phyloP scores from a whole-genome alignment of 2,113 vertebrate genomes.

The Festucalex cinctus region DNA sequence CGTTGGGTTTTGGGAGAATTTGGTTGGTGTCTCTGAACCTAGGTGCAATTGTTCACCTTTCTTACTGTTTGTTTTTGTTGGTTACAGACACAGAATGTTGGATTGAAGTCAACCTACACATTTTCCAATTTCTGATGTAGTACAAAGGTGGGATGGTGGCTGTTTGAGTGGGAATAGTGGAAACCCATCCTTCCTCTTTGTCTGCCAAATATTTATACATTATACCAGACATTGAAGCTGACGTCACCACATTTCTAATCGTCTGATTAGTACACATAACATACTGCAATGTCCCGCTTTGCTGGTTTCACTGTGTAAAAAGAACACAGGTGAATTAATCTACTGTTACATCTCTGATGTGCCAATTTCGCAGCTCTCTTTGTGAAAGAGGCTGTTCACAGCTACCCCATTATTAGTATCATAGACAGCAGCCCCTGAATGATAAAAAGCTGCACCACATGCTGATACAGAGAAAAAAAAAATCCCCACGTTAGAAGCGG shows the following conservation, averaged over 20 bases:
- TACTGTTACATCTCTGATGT: neutral
- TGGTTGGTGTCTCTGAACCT: no score
- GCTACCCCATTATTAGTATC: slow-evolving; percentile 9
- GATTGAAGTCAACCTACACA: no score
- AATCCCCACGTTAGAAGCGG: neutral
- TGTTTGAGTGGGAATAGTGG: no score
- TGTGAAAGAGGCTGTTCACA: neutral
- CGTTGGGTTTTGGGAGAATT: no score
- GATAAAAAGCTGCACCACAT: slow-evolving; percentile 7
- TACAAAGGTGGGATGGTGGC: no score
- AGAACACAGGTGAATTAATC: neutral
- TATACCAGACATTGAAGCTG: neutral
- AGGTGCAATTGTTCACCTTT: no score
- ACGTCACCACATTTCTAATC: neutral
- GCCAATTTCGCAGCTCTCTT: neutral
- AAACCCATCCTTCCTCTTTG: neutral
- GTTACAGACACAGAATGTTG: no score
- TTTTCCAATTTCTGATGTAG: no score
- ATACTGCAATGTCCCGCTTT: neutral
- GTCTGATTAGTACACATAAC: neutral
- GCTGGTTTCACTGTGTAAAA: neutral
- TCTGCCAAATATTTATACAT: neutral
- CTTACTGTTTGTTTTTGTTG: no score
- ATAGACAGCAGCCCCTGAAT: slow-evolving; percentile 32
- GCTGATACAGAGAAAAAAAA: neutral